A percentile compares a stretch with the other conserved stretches of the same genome.
Evolutionary conservation across 2,888 invertebrate species (phyloP).

Genomic region (Balanococcus diminutus): DNA sequence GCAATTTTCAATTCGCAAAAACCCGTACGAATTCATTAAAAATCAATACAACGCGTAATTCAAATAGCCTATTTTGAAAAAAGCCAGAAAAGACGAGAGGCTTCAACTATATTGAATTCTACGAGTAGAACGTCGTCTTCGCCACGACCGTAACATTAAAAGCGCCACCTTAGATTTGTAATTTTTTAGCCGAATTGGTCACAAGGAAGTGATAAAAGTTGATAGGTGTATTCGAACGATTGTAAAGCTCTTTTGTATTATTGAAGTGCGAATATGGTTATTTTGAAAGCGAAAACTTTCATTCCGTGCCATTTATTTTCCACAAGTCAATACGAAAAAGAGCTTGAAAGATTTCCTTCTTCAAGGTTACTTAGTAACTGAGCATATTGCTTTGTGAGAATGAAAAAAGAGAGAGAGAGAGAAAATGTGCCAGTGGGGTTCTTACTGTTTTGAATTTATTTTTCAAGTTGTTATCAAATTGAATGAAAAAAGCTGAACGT

Average conservation of each 20-base stretch:
- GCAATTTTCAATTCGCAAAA: not conserved
- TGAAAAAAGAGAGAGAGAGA: not conserved
- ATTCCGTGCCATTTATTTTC: conserved; percentile 30
- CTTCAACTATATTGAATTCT: not conserved
- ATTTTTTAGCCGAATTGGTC: conserved; percentile 47
- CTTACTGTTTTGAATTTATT: too few relatives aligned
- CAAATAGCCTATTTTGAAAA: not conserved
- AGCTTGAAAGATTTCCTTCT: conserved; percentile 4
- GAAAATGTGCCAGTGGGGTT: too few relatives aligned
- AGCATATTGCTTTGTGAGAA: not conserved
- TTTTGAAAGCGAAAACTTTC: conserved; percentile 40
- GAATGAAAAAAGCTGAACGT: too few relatives aligned
- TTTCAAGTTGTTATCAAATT: too few relatives aligned
- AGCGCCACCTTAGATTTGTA: conserved; percentile 40
- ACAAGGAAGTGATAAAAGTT: conserved; percentile 49
- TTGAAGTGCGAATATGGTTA: conserved; percentile 40
- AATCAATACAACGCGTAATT: conserved; percentile 19
- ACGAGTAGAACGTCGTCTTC: not conserved
- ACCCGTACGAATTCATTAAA: conserved; percentile 15
- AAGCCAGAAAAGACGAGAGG: not conserved
- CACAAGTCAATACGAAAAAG: not conserved
- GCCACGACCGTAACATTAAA: conserved; percentile 20
- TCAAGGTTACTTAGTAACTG: conserved; percentile 11
- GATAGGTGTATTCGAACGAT: conserved; percentile 37
- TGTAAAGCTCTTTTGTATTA: conserved; percentile 32